Conservation (phyloP, 2,888 invertebrate genomes). For the Mythimna impura region DNA sequence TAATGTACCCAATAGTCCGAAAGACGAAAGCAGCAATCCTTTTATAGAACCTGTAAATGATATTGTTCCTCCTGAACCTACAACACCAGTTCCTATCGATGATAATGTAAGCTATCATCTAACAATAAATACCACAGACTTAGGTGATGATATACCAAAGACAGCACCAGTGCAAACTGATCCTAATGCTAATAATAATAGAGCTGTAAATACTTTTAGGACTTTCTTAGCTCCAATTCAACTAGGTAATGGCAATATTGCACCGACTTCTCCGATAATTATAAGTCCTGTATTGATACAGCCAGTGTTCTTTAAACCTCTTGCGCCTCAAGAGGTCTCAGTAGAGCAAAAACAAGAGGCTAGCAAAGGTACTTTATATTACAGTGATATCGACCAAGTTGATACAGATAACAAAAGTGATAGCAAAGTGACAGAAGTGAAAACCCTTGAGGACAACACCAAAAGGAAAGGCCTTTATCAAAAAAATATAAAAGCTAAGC, state of each 20-base stretch:
- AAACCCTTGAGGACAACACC: slow-evolving; percentile 59
- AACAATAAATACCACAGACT: slow-evolving; percentile 84
- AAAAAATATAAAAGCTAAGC: slow-evolving; percentile 79
- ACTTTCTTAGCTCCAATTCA: slow-evolving; percentile 80
- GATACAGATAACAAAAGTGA: slow-evolving; percentile 62
- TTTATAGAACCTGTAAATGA: slow-evolving; percentile 56
- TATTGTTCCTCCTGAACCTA: slow-evolving; percentile 38
- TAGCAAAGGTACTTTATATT: slow-evolving; percentile 80
- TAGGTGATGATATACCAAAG: slow-evolving; percentile 64
- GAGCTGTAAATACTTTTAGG: slow-evolving; percentile 69
- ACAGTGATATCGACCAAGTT: slow-evolving; percentile 84
- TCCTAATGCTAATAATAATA: slow-evolving; percentile 57
- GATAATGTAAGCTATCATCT: slow-evolving; percentile 84
- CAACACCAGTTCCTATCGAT: slow-evolving; percentile 68
- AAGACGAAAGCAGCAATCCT: slow-evolving; percentile 54
- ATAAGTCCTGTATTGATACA: slow-evolving; percentile 84
- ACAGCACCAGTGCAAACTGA: slow-evolving; percentile 59
- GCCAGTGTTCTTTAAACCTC: slow-evolving; percentile 80
- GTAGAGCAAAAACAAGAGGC: slow-evolving; percentile 56
- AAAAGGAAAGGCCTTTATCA: slow-evolving; percentile 78
- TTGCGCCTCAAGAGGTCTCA: slow-evolving; percentile 34
- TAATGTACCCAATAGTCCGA: slow-evolving; percentile 22
- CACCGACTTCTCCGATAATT: slow-evolving; percentile 77
- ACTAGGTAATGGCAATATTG: slow-evolving; percentile 73
- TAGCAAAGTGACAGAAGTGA: slow-evolving; percentile 47